These are phyloP conservation scores for Margarornis squamiger DNA, from an alignment of 2,797 vertebrate species.

Conservation along the genomic window DNA sequence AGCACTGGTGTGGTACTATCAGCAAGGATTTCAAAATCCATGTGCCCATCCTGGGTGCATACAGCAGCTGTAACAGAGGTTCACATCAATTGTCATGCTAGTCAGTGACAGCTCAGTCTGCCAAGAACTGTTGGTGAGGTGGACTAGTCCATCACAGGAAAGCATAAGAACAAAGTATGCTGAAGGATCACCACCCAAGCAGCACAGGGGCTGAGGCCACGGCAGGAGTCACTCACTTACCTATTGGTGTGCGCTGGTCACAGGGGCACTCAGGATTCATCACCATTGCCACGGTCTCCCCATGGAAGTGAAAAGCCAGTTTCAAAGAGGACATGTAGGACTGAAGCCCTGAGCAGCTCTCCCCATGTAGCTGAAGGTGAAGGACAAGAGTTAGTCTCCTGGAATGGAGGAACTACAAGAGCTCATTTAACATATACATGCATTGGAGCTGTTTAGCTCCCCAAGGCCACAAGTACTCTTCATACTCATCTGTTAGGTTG, in stretches of 20 bases:
- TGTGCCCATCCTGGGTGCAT: slow-evolving; percentile 74
- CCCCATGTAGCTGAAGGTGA: slow-evolving; percentile 52
- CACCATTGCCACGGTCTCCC: slow-evolving; percentile 32
- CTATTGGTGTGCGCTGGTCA: slow-evolving; percentile 12
- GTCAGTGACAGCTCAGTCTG: not conserved
- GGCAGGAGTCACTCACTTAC: not conserved
- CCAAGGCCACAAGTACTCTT: not conserved
- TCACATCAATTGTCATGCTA: accelerated
- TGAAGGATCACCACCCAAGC: not conserved
- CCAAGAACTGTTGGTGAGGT: not conserved
- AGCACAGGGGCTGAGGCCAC: accelerated
- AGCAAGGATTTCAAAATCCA: slow-evolving; percentile 72
- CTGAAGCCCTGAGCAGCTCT: slow-evolving; percentile 54
- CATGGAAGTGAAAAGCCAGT: slow-evolving; percentile 58
- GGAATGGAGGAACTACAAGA: not conserved
- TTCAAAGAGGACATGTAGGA: slow-evolving; percentile 53
- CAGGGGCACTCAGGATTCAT: slow-evolving; percentile 66
- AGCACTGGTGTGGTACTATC: slow-evolving; percentile 67
- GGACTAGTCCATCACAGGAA: not conserved
- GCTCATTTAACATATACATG: not conserved
- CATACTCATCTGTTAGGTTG: not conserved
- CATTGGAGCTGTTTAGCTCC: not conserved
- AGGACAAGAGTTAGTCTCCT: not conserved
- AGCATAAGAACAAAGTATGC: accelerated
- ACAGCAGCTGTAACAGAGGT: slow-evolving; percentile 52